Conservation (phyloP, 2,888 invertebrate genomes). For the Priapulus caudatus region DNA sequence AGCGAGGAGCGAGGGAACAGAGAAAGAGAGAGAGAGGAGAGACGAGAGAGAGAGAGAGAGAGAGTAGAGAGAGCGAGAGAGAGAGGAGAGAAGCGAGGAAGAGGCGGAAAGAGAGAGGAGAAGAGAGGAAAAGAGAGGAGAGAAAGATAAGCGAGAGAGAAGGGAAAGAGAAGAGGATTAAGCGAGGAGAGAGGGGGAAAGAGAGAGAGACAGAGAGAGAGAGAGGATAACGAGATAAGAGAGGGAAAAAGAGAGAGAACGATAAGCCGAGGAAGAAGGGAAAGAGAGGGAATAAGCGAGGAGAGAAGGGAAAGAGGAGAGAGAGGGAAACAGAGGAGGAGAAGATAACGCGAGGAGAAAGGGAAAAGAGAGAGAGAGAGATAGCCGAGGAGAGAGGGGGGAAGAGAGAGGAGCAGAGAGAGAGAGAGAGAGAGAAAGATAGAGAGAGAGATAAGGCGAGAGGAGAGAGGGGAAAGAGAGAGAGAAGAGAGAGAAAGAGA, state of each 20-base stretch:
- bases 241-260: slow-evolving; percentile 1
- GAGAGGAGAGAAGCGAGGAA: too few relatives aligned
- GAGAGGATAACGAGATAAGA: not conserved
- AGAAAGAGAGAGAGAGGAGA: too few relatives aligned
- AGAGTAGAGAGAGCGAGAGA: too few relatives aligned
- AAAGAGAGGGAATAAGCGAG: too few relatives aligned
- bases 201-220: not conserved
- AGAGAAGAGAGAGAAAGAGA: not conserved
- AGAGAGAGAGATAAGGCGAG: slow-evolving; percentile 1
- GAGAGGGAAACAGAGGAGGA: slow-evolving; percentile 1
- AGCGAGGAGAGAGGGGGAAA: not conserved
- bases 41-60: too few relatives aligned
- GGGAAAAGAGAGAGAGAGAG: not conserved
- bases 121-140: slow-evolving; percentile 1
- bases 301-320: slow-evolving; percentile 3
- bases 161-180: not conserved
- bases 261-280: not conserved
- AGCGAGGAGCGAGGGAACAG: too few relatives aligned
- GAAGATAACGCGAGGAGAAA: not conserved
- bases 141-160: not conserved
- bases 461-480: slow-evolving; percentile 3
- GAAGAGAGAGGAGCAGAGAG: slow-evolving; percentile 1
- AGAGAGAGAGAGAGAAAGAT: not conserved
- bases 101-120: not conserved
- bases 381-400: not conserved